Percentiles rank a stretch among this genome's conserved stretches.
Evolutionary conservation across 2,797 vertebrate species (phyloP).

Genomic region (Cheirogaleus major): DNA sequence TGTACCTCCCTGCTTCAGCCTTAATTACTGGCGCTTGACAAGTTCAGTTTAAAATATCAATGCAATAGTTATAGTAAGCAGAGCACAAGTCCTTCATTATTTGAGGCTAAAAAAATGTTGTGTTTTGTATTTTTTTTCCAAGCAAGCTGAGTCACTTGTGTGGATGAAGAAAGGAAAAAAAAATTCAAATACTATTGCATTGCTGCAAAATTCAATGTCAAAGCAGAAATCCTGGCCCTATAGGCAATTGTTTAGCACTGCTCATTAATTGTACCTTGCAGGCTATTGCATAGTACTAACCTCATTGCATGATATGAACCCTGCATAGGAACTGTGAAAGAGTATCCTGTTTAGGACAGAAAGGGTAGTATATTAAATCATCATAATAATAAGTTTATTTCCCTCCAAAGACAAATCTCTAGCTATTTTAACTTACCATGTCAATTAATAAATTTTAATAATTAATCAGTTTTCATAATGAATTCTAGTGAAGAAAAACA

Average conservation of each 20-base stretch:
- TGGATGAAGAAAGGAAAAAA: neutral
- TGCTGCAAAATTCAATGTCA: slow-evolving; percentile 38
- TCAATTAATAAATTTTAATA: slow-evolving; percentile 63
- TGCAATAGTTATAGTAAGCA: slow-evolving; percentile 45
- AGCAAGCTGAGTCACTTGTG: slow-evolving; percentile 1
- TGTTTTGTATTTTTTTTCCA: neutral
- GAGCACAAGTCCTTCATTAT: slow-evolving; percentile 20
- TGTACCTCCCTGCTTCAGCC: neutral
- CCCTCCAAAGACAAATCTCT: neutral
- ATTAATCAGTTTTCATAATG: slow-evolving; percentile 36
- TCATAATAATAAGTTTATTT: slow-evolving; percentile 49
- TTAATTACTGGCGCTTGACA: slow-evolving; percentile 60
- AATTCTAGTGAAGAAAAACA: slow-evolving; percentile 33
- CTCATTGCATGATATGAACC: slow-evolving; percentile 15
- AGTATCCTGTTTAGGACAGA: neutral
- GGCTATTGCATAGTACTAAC: slow-evolving; percentile 36
- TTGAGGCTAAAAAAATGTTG: slow-evolving; percentile 21
- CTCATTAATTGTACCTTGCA: slow-evolving; percentile 64
- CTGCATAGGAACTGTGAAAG: neutral
- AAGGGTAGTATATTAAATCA: neutral
- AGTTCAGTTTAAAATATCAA: slow-evolving; percentile 59
- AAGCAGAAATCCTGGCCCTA: slow-evolving; percentile 32
- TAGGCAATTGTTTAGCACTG: slow-evolving; percentile 34
- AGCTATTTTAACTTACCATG: slow-evolving; percentile 50
- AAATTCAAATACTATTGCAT: neutral